Conservation (phyloP, 1,140 invertebrate species). For the Sitophilus oryzae region DNA sequence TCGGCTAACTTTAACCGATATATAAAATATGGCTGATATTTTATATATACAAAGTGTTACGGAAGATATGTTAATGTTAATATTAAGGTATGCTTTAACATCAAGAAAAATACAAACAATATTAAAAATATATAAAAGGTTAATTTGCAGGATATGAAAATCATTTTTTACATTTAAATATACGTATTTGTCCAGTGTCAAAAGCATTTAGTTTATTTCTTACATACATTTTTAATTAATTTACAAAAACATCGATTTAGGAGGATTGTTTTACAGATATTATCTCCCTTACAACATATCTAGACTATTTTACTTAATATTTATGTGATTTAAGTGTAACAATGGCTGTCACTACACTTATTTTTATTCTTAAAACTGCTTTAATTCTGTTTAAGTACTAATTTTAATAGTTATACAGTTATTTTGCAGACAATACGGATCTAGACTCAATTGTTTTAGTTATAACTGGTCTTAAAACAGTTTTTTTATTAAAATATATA, state of each 20-base stretch:
- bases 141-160: too few relatives aligned
- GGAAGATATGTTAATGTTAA: too few relatives aligned
- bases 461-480: too few relatives aligned
- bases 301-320: constrained; percentile 5
- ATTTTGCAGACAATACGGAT: too few relatives aligned
- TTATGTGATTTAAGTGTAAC: constrained; percentile 15
- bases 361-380: too few relatives aligned
- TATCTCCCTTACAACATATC: not conserved
- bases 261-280: not conserved
- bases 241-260: not conserved
- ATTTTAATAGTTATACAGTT: too few relatives aligned
- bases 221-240: not conserved
- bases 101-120: not conserved
- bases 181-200: not conserved
- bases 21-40: constrained; percentile 19
- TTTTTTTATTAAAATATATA: too few relatives aligned
- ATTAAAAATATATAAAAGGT: constrained; percentile 1
- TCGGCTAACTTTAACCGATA: not conserved
- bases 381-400: too few relatives aligned
- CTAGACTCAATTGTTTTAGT: too few relatives aligned
- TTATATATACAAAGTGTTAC: not conserved
- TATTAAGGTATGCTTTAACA: not conserved
- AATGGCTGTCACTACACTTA: constrained; percentile 18
- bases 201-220: not conserved
- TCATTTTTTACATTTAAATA: not conserved